Conservation (phyloP, 2,113 vertebrate genomes). For the Peromyscus maniculatus region DNA sequence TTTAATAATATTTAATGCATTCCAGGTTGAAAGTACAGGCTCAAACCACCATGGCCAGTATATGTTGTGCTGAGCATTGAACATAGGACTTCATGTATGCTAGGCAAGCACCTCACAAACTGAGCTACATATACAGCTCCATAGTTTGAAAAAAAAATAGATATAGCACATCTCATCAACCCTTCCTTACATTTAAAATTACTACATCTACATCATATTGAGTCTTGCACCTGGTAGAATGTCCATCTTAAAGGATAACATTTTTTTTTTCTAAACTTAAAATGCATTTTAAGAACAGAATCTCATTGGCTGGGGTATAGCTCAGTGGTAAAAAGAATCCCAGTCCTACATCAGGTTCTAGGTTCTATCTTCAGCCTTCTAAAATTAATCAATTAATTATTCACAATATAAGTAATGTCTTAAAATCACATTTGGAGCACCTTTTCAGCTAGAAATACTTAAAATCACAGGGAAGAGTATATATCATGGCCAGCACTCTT, state of each 20-base stretch:
- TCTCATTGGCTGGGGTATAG: neutral
- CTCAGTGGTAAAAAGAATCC: neutral
- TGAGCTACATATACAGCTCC: neutral
- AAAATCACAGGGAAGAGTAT: neutral
- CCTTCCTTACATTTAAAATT: neutral
- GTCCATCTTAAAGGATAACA: neutral
- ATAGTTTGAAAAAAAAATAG: neutral
- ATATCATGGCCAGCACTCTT: neutral
- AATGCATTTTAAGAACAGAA: slow-evolving; percentile 24
- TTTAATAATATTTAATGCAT: neutral
- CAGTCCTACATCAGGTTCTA: neutral
- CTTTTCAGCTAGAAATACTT: slow-evolving; percentile 33
- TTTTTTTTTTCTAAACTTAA: slow-evolving; percentile 10
- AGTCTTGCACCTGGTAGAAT: neutral
- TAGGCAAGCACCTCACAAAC: neutral
- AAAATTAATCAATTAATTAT: neutral
- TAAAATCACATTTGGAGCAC: neutral
- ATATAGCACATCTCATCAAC: neutral
- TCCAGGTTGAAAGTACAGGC: neutral
- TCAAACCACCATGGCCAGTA: neutral
- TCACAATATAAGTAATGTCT: neutral
- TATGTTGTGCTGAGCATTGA: neutral
- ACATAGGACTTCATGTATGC: neutral
- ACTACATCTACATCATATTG: neutral
- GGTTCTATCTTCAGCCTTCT: neutral